These are phyloP conservation scores for Babylonia areolata DNA, from an alignment of 1,140 invertebrate species.

Conservation along the genomic window DNA sequence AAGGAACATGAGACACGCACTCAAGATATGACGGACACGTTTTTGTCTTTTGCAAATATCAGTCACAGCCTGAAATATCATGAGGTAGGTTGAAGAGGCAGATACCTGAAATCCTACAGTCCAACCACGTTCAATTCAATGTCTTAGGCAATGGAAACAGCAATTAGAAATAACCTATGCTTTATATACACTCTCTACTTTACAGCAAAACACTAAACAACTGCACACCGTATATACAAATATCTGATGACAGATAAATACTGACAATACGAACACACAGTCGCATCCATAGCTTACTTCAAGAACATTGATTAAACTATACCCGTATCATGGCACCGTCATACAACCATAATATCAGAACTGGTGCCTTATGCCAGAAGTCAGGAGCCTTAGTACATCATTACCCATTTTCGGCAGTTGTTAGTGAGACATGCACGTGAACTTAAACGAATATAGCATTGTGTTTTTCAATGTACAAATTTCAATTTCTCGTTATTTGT, in stretches of 20 bases:
- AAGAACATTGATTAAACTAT: background rate
- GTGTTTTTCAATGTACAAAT: no score
- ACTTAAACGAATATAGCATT: no score
- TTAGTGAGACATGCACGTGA: no score
- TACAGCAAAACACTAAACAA: background rate
- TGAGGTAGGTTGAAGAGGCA: background rate
- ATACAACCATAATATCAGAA: slow-evolving; percentile 22
- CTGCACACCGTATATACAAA: background rate
- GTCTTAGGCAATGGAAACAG: background rate
- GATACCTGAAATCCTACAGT: background rate
- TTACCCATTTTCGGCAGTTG: no score
- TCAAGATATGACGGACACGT: background rate
- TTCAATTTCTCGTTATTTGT: no score
- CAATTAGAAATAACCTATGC: background rate
- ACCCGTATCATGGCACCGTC: slow-evolving; percentile 18
- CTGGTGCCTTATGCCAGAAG: slow-evolving; percentile 15
- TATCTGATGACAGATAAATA: background rate
- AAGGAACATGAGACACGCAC: background rate
- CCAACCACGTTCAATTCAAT: background rate
- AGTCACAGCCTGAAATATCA: background rate
- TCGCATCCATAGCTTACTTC: background rate
- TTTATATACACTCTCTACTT: background rate
- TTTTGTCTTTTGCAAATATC: background rate
- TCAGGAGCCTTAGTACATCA: no score
- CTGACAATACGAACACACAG: background rate